Percentiles rank a stretch among this genome's conserved stretches.
Conservation (phyloP, 2,113 vertebrate genomes). For the Actinemys pallida region DNA sequence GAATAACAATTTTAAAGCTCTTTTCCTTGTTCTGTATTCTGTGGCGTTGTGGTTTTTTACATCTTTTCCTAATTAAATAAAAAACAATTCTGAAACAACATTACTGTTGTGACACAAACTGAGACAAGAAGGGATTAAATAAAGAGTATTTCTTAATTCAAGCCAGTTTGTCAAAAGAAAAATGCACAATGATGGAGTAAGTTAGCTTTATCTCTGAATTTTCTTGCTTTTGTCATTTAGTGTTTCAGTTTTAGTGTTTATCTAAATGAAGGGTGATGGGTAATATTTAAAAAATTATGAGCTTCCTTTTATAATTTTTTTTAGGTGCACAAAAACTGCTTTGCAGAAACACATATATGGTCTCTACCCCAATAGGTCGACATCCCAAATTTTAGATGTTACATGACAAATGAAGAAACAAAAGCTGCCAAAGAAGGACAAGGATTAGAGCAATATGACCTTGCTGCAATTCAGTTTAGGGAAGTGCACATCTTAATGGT, state of each 20-base stretch:
- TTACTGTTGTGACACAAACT: conserved; percentile 26
- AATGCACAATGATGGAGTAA: neutral
- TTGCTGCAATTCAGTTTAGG: neutral
- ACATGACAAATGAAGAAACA: neutral
- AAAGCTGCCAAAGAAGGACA: neutral
- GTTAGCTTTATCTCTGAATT: neutral
- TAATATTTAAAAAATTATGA: neutral
- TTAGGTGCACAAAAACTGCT: neutral
- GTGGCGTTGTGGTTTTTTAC: conserved; percentile 42
- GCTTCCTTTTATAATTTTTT: neutral
- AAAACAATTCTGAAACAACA: neutral
- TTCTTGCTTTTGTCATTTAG: neutral
- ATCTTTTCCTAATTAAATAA: conserved; percentile 60
- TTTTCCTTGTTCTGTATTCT: conserved; percentile 43
- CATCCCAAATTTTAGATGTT: neutral
- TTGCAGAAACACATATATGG: neutral
- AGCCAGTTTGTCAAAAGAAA: conserved; percentile 21
- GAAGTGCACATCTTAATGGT: neutral
- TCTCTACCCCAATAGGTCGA: neutral
- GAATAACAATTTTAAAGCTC: conserved; percentile 53
- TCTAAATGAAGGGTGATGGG: neutral
- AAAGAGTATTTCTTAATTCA: neutral
- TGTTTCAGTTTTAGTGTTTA: neutral
- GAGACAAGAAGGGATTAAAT: conserved; percentile 46
- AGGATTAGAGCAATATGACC: neutral